A percentile compares a stretch with the other conserved stretches of the same genome.
These are phyloP conservation scores for Nebria ingens DNA, from an alignment of 1,140 invertebrate species.

Conservation along the genomic window DNA sequence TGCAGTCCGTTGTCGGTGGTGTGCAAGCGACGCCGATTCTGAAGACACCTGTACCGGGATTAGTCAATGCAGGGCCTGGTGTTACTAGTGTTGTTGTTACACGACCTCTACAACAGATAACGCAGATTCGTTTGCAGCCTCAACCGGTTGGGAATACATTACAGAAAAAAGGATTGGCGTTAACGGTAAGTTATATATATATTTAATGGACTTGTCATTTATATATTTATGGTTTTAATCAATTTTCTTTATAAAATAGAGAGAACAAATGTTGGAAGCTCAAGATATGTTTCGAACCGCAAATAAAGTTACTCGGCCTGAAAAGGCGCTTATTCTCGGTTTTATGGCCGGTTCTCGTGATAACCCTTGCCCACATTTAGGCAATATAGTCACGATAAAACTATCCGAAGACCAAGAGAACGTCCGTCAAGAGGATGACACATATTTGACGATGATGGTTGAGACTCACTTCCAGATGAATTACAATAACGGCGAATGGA, in stretches of 20 bases:
- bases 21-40: slow-evolving; percentile 10
- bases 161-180: slow-evolving; percentile 60
- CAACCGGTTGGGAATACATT: slow-evolving; percentile 41
- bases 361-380: slow-evolving; percentile 88
- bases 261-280: slow-evolving; percentile 93
- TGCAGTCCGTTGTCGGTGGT: slow-evolving; percentile 35
- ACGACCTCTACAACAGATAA: slow-evolving; percentile 35
- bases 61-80: slow-evolving; percentile 11
- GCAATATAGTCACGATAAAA: slow-evolving; percentile 87
- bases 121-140: slow-evolving; percentile 45
- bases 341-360: slow-evolving; percentile 96
- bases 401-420: slow-evolving; percentile 80
- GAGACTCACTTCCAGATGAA: slow-evolving; percentile 97
- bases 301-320: slow-evolving; percentile 88
- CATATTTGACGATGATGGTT: slow-evolving; percentile 62
- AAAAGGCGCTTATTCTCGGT: slow-evolving; percentile 93
- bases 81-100: slow-evolving; percentile 26
- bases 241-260: slow-evolving; percentile 37
- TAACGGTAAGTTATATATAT: slow-evolving; percentile 52
- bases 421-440: slow-evolving; percentile 62
- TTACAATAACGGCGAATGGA: slow-evolving; percentile 90
- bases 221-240: not conserved
- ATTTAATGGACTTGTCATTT: too few species aligned
- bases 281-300: slow-evolving; percentile 96
- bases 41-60: slow-evolving; percentile 19